A percentile compares a stretch with the other conserved stretches of the same genome.
Conservation (phyloP, 2,888 invertebrate species). For the Drosophila stalkeri region DNA sequence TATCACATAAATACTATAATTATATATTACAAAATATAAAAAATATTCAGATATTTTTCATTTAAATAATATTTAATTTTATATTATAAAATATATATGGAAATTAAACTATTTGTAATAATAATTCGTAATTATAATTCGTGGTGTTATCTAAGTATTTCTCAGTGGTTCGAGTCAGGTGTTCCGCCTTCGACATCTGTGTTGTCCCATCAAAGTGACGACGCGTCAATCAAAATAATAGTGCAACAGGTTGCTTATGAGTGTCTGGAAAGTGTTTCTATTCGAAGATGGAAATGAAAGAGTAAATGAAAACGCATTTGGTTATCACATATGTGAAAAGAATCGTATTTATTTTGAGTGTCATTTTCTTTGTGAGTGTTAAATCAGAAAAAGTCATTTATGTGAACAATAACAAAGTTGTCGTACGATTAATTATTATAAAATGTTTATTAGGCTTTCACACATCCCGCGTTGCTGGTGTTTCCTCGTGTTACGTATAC, state of each 20-base stretch:
- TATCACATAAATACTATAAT: no score
- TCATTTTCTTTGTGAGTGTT: not conserved
- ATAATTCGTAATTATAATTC: not conserved
- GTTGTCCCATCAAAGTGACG: not conserved
- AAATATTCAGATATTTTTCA: no score
- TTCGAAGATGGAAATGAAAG: not conserved
- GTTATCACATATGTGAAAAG: not conserved
- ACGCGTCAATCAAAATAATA: not conserved
- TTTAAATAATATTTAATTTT: no score
- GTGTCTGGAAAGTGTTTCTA: conserved; percentile 13
- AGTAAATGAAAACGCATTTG: conserved; percentile 17
- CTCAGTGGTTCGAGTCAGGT: conserved; percentile 26
- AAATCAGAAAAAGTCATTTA: not conserved
- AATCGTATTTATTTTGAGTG: not conserved
- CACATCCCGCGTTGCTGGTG: conserved; percentile 88
- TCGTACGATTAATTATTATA: not conserved
- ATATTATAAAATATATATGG: not conserved
- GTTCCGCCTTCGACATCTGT: conserved; percentile 20
- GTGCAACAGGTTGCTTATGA: conserved; percentile 44
- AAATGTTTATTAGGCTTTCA: not conserved
- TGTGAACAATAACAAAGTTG: conserved; percentile 3
- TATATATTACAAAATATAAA: no score
- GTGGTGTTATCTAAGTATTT: not conserved
- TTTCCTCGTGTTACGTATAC: conserved; percentile 99
- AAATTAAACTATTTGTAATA: not conserved